These are phyloP conservation scores for Lithophane semibrunnea DNA, from an alignment of 2,888 invertebrate species.

Conservation along the genomic window DNA sequence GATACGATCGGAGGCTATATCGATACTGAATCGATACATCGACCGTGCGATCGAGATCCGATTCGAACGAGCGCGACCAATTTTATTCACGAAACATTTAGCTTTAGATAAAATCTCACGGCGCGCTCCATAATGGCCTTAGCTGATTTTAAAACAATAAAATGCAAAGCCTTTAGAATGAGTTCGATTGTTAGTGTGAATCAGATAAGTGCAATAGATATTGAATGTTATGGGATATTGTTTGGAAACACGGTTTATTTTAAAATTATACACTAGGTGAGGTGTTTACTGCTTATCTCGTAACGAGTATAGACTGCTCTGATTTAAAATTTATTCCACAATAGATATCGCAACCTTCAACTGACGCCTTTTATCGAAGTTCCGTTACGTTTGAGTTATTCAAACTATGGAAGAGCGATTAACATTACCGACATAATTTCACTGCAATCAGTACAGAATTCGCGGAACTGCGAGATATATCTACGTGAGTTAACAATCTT, in stretches of 20 bases:
- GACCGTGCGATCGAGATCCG: slow-evolving; percentile 79
- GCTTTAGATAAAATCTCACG: slow-evolving; percentile 85
- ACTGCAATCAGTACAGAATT: slow-evolving; percentile 76
- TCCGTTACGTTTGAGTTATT: slow-evolving; percentile 57
- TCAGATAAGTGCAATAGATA: slow-evolving; percentile 84
- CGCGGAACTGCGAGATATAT: slow-evolving; percentile 78
- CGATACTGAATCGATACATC: slow-evolving; percentile 77
- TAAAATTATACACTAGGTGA: slow-evolving; percentile 73
- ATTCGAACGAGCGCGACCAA: slow-evolving; percentile 87
- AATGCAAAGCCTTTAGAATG: slow-evolving; percentile 79
- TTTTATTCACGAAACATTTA: slow-evolving; percentile 89
- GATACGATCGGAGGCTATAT: slow-evolving; percentile 79
- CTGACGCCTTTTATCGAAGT: slow-evolving; percentile 46
- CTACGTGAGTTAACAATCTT: slow-evolving; percentile 81
- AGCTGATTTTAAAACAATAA: slow-evolving; percentile 84
- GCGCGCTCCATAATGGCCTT: slow-evolving; percentile 76
- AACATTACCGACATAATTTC: slow-evolving; percentile 63
- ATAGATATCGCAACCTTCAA: slow-evolving; percentile 60
- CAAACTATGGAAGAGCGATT: slow-evolving; percentile 59
- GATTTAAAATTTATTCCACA: slow-evolving; percentile 56
- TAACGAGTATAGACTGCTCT: slow-evolving; percentile 55
- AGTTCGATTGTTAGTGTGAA: slow-evolving; percentile 86
- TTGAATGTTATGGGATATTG: slow-evolving; percentile 77
- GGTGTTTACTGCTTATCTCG: slow-evolving; percentile 68
- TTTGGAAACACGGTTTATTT: slow-evolving; percentile 72